Conservation (phyloP, 2,888 invertebrate genomes). For the Ectemnius continuus region DNA sequence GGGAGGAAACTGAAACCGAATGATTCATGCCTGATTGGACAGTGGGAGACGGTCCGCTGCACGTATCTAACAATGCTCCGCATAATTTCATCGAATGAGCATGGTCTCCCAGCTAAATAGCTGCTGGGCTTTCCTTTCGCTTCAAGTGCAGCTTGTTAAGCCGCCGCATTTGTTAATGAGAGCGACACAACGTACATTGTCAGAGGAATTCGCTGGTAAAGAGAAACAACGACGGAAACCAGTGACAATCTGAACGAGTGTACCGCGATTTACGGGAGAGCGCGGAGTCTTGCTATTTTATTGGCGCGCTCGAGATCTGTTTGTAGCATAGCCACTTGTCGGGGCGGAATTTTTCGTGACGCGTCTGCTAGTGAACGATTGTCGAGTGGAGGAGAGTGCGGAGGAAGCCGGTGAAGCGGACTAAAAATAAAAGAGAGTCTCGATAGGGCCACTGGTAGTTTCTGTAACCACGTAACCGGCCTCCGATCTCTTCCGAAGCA, state of each 20-base stretch:
- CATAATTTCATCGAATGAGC: conserved; percentile 65
- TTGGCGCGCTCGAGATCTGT: conserved; percentile 5
- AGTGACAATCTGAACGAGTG: too few species aligned
- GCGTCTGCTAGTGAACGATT: conserved; percentile 26
- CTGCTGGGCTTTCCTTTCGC: conserved; percentile 45
- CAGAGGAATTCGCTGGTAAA: neutral
- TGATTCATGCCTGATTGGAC: conserved; percentile 69
- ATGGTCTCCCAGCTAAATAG: conserved; percentile 48
- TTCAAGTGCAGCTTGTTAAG: conserved; percentile 28
- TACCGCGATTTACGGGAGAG: too few species aligned
- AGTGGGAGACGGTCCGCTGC: conserved; percentile 64
- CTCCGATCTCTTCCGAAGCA: too few species aligned
- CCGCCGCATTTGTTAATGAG: conserved; percentile 9
- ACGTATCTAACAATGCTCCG: conserved; percentile 62
- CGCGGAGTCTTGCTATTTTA: neutral
- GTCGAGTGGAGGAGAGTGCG: conserved; percentile 30
- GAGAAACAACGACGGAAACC: too few species aligned
- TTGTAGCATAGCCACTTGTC: neutral
- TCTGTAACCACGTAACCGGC: conserved; percentile 18
- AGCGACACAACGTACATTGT: neutral
- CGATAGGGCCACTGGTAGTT: conserved; percentile 32
- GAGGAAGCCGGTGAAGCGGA: conserved; percentile 15
- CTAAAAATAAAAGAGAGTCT: conserved; percentile 40
- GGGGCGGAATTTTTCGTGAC: neutral
- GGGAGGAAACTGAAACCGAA: conserved; percentile 68